phyloP scores from a whole-genome alignment of 2,113 vertebrate species.

The Sturnus vulgaris region DNA sequence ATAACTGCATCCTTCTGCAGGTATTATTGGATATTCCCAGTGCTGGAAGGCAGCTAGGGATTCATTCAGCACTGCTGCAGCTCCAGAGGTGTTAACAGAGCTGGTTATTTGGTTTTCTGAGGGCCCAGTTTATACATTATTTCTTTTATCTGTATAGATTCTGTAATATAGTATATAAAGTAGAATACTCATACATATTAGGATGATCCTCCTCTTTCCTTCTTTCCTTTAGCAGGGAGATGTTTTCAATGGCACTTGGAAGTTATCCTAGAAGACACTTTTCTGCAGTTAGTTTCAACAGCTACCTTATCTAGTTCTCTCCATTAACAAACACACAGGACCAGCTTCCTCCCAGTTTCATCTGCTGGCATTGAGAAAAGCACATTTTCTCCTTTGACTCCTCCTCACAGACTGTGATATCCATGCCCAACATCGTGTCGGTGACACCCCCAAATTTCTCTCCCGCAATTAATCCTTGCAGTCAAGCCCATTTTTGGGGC shows the following conservation, averaged over 20 bases:
- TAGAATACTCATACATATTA: background rate
- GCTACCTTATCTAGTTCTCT: background rate
- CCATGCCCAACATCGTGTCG: accelerated
- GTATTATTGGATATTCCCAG: background rate
- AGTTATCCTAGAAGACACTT: background rate
- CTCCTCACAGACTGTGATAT: background rate
- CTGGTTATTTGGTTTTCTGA: background rate
- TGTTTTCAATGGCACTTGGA: background rate
- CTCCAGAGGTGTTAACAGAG: background rate
- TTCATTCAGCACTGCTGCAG: background rate
- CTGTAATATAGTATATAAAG: background rate
- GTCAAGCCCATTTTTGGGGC: background rate
- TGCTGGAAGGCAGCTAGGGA: background rate
- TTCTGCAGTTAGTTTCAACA: background rate
- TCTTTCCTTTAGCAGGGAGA: background rate
- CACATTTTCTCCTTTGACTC: background rate
- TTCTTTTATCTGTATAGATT: background rate
- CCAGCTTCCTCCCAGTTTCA: background rate
- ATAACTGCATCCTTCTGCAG: background rate
- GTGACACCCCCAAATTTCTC: background rate
- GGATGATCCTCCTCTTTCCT: background rate
- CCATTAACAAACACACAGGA: background rate
- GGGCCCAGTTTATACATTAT: background rate
- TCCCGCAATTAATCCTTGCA: background rate
- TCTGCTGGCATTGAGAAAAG: background rate